A percentile compares a stretch with the other conserved stretches of the same genome.
These are phyloP conservation scores for Marmota flaviventris DNA, from an alignment of 2,113 vertebrate species.

Conservation along the genomic window DNA sequence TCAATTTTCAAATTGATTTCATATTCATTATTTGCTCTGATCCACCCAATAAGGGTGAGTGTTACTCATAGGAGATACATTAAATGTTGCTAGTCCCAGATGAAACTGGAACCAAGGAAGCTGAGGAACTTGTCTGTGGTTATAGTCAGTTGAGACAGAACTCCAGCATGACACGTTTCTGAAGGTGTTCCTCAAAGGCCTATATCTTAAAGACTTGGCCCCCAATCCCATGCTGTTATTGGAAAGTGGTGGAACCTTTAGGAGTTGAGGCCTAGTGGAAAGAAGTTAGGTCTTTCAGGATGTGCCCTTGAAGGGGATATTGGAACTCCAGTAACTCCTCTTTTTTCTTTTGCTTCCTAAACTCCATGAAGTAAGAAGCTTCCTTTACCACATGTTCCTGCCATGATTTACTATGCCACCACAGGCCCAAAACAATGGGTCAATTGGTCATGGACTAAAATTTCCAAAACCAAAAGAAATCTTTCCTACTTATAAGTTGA, in stretches of 20 bases:
- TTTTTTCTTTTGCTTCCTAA: not conserved
- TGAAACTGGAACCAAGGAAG: constrained; percentile 15
- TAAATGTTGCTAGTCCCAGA: not conserved
- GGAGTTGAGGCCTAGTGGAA: not conserved
- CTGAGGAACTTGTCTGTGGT: not conserved
- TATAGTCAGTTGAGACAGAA: not conserved
- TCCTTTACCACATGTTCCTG: not conserved
- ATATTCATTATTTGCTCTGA: not conserved
- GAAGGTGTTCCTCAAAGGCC: not conserved
- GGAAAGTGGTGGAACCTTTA: not conserved
- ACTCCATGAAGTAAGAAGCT: not conserved
- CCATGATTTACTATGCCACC: not conserved
- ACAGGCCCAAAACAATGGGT: too few relatives aligned
- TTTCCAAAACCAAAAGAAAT: too few relatives aligned
- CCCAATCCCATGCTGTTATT: not conserved
- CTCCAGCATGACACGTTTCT: not conserved
- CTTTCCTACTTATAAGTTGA: too few relatives aligned
- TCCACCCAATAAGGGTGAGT: not conserved
- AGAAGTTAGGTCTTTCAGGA: not conserved
- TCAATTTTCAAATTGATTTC: not conserved
- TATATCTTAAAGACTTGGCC: not conserved
- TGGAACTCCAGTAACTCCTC: not conserved
- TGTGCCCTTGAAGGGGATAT: not conserved
- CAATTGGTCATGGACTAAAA: too few relatives aligned
- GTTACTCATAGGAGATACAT: not conserved